phyloP scores from a whole-genome alignment of 2,888 invertebrate species.

The Meghimatium bilineatum region DNA sequence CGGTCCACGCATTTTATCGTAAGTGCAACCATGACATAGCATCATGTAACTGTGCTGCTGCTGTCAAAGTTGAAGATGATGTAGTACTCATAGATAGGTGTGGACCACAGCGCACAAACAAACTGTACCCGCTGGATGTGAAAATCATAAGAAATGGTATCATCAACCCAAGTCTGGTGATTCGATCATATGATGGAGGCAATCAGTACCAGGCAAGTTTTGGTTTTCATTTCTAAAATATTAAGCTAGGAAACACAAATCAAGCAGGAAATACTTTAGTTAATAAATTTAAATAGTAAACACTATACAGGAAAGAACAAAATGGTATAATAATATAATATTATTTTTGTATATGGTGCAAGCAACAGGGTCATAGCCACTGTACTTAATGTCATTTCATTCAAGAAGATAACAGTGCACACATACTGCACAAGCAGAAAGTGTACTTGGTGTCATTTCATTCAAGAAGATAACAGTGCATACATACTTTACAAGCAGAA shows the following conservation, averaged over 20 bases:
- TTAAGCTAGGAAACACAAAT: not conserved
- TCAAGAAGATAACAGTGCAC: too few relatives aligned
- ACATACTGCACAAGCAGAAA: too few relatives aligned
- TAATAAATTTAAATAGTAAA: too few relatives aligned
- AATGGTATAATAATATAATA: too few relatives aligned
- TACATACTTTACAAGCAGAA: too few relatives aligned
- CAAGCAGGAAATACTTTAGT: too few relatives aligned
- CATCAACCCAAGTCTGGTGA: slow-evolving; percentile 54
- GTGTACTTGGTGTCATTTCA: too few relatives aligned
- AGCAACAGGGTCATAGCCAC: too few relatives aligned
- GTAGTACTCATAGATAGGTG: slow-evolving; percentile 59
- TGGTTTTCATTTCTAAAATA: not conserved
- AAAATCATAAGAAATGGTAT: slow-evolving; percentile 55
- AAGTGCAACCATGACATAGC: slow-evolving; percentile 52
- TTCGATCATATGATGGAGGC: slow-evolving; percentile 54
- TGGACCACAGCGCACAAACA: slow-evolving; percentile 36
- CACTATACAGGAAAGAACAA: too few relatives aligned
- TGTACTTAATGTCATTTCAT: too few relatives aligned
- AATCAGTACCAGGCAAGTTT: slow-evolving; percentile 56
- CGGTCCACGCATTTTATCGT: slow-evolving; percentile 55
- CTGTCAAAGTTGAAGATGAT: slow-evolving; percentile 56
- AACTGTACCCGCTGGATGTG: slow-evolving; percentile 48
- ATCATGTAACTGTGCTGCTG: slow-evolving; percentile 59
- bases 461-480: too few relatives aligned
- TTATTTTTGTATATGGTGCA: too few relatives aligned